Evolutionary conservation across 2,888 invertebrate species (phyloP).

Genomic region (Sarcophaga caerulescens): DNA sequence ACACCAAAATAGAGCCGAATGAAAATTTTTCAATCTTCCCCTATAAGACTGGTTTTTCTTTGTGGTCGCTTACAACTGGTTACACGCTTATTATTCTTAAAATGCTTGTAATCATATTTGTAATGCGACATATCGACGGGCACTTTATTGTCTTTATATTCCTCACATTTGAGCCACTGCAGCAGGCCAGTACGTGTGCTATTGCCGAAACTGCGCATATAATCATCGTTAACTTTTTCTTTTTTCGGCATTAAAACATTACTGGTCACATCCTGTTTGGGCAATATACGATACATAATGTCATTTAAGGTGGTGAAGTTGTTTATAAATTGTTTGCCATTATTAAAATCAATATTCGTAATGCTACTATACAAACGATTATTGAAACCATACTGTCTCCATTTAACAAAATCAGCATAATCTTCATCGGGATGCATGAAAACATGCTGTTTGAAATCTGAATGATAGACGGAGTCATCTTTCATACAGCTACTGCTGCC

Average conservation of each 20-base stretch:
- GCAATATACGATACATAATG: conserved; percentile 67
- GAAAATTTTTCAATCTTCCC: too few relatives aligned
- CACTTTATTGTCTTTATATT: not conserved
- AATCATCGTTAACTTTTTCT: conserved; percentile 49
- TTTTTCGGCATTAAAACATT: not conserved
- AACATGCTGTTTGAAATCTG: conserved; percentile 37
- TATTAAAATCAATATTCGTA: conserved; percentile 66
- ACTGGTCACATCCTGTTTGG: conserved; percentile 20
- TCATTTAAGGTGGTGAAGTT: conserved; percentile 70
- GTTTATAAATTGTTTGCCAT: conserved; percentile 66
- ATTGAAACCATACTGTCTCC: conserved; percentile 62
- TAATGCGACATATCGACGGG: conserved; percentile 66
- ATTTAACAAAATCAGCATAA: conserved; percentile 38
- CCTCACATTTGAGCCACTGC: conserved; percentile 50
- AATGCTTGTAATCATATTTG: conserved; percentile 34
- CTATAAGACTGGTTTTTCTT: too few relatives aligned
- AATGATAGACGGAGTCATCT: conserved; percentile 18
- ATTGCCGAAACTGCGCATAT: conserved; percentile 69
- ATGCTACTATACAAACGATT: conserved; percentile 63
- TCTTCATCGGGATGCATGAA: not conserved
- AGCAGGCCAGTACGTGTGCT: conserved; percentile 67
- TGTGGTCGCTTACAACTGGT: not conserved
- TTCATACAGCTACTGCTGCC: conserved; percentile 59
- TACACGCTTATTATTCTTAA: not conserved
- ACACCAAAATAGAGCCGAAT: too few relatives aligned